A percentile compares a stretch with the other conserved stretches of the same genome.
These are phyloP conservation scores for Megaptera novaeangliae DNA, from an alignment of 2,113 vertebrate species.

Conservation along the genomic window DNA sequence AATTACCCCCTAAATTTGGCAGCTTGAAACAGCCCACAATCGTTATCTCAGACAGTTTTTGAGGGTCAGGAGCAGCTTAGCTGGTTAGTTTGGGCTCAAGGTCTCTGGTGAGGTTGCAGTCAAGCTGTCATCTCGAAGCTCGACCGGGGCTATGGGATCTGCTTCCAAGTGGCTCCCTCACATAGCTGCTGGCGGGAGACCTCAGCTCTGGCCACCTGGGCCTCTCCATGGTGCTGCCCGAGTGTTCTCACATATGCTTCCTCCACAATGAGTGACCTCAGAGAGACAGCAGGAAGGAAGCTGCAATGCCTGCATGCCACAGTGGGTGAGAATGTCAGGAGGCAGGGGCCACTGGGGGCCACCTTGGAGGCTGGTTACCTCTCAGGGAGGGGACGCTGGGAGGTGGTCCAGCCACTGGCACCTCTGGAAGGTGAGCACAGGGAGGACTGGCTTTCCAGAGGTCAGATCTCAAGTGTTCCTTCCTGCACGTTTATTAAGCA, in stretches of 20 bases:
- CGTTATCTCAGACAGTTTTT: not conserved
- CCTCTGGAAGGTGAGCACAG: not conserved
- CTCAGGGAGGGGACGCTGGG: not conserved
- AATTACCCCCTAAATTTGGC: not conserved
- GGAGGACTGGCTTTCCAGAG: not conserved
- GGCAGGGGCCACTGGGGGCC: not conserved
- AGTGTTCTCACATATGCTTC: not conserved
- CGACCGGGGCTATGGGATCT: not conserved
- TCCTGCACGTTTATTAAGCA: not conserved
- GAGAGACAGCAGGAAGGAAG: not conserved
- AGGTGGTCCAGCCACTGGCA: not conserved
- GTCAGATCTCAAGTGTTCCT: not conserved
- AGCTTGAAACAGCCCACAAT: not conserved
- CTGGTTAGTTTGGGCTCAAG: not conserved
- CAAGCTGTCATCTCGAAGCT: not conserved
- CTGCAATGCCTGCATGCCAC: not conserved
- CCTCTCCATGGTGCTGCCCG: not conserved
- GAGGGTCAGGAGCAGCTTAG: not conserved
- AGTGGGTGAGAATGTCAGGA: not conserved
- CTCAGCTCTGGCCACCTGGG: fast-evolving
- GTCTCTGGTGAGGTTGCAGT: not conserved
- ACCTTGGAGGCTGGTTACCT: not conserved
- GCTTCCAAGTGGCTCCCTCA: not conserved
- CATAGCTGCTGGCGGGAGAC: not conserved
- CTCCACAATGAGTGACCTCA: not conserved